A percentile compares a stretch with the other conserved stretches of the same genome.
These are phyloP conservation scores for Conus ventricosus DNA, from an alignment of 1,140 invertebrate genomes.

Conservation along the genomic window DNA sequence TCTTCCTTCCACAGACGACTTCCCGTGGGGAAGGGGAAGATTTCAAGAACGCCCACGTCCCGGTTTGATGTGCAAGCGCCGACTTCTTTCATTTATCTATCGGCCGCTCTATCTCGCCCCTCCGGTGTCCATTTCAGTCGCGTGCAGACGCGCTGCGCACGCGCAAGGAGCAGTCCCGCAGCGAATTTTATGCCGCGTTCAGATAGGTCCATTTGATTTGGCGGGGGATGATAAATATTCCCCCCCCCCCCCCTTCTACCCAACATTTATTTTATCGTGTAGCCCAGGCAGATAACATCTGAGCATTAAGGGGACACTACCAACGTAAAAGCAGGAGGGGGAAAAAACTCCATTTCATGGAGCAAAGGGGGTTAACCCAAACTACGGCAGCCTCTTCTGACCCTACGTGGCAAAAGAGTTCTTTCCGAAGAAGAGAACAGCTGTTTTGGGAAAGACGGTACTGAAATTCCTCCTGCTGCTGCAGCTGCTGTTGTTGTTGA, in stretches of 20 bases:
- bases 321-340: background rate
- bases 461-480: too few species aligned
- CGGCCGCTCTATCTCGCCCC: background rate
- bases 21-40: background rate
- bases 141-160: conserved; percentile 28
- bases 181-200: conserved; percentile 31
- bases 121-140: conserved; percentile 19
- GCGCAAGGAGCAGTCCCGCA: conserved; percentile 33
- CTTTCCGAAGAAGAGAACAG: too few species aligned
- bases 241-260: background rate
- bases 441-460: too few species aligned
- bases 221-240: conserved; percentile 34
- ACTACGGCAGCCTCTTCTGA: too few species aligned
- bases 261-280: conserved; percentile 38
- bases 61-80: conserved; percentile 25
- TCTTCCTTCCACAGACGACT: too few species aligned
- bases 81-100: conserved; percentile 28
- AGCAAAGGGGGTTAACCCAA: background rate
- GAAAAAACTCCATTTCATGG: background rate
- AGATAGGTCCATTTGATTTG: conserved; percentile 38
- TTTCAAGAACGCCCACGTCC: background rate
- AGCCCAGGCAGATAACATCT: conserved; percentile 29
- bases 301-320: conserved; percentile 25
- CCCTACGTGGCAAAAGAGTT: too few species aligned
- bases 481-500: too few species aligned